Conservation (phyloP, 2,797 vertebrate species). For the Oreochromis mossambicus region DNA sequence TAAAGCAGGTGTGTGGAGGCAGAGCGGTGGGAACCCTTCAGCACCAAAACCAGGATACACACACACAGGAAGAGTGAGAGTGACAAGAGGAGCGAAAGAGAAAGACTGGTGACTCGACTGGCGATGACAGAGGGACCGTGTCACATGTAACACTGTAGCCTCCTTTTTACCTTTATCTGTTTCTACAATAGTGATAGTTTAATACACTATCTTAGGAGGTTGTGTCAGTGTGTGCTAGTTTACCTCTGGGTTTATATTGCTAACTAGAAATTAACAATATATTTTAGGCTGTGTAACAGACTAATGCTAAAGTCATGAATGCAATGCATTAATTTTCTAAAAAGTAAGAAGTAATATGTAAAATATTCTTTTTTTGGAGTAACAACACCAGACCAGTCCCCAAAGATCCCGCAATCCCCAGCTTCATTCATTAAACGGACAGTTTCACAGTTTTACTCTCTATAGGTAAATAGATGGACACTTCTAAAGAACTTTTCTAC, state of each 20-base stretch:
- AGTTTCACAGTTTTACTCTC: not conserved
- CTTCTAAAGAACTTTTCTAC: not conserved
- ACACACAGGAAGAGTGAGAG: too few relatives aligned
- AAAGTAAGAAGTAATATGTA: not conserved
- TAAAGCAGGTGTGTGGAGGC: too few relatives aligned
- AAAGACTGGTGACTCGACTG: too few relatives aligned
- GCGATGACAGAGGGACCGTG: too few relatives aligned
- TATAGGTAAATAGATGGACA: not conserved
- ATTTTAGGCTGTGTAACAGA: not conserved
- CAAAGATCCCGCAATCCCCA: not conserved
- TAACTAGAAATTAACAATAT: not conserved
- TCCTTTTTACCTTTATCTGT: too few relatives aligned
- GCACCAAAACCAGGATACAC: too few relatives aligned
- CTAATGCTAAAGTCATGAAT: not conserved
- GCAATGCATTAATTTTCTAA: accelerated
- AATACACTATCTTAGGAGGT: too few relatives aligned
- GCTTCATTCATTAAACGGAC: not conserved
- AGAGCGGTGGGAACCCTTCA: too few relatives aligned
- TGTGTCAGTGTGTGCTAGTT: too few relatives aligned
- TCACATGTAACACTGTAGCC: too few relatives aligned
- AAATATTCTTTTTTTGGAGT: not conserved
- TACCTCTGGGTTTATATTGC: not conserved
- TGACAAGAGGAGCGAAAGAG: too few relatives aligned
- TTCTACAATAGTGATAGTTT: too few relatives aligned
- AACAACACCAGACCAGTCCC: not conserved